Conservation (phyloP, 1,140 invertebrate genomes). For the Panagrolaimus sp. region DNA sequence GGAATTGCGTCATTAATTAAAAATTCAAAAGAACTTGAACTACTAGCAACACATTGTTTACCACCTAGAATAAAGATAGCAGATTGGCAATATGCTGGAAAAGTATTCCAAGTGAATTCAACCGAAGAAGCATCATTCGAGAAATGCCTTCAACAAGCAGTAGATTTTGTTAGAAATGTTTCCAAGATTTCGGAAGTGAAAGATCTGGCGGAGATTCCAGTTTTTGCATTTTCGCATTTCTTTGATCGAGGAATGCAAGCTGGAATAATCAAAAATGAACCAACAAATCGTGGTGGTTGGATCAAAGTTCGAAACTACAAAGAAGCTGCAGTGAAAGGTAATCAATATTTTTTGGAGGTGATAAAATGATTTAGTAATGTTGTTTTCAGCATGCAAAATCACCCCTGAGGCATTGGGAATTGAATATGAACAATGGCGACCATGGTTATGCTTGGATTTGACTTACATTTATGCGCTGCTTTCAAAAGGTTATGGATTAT, state of each 20-base stretch:
- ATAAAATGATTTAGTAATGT: too few relatives aligned
- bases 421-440: conserved; percentile 68
- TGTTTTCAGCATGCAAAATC: background rate
- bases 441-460: conserved; percentile 83
- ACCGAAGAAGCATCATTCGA: conserved; percentile 48
- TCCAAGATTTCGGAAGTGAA: conserved; percentile 66
- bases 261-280: conserved; percentile 67
- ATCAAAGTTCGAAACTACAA: conserved; percentile 24
- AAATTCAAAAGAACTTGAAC: background rate
- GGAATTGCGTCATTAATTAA: conserved; percentile 58
- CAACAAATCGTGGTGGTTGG: conserved; percentile 15
- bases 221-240: conserved; percentile 78
- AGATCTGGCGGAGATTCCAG: conserved; percentile 67
- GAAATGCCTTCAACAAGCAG: conserved; percentile 45
- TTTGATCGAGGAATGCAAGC: conserved; percentile 81
- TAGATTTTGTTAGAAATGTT: conserved; percentile 63
- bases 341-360: too few relatives aligned
- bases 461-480: conserved; percentile 77
- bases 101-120: conserved; percentile 51
- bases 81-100: conserved; percentile 57
- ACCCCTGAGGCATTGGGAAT: conserved; percentile 61
- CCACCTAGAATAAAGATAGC: conserved; percentile 38
- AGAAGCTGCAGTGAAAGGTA: conserved; percentile 17
- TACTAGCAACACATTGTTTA: conserved; percentile 52
- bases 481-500: conserved; percentile 74